Evolutionary conservation across 2,888 invertebrate species (phyloP), one percentile per base, ranked within the genome.

Genomic region (Tanypteryx hageni): DNA sequence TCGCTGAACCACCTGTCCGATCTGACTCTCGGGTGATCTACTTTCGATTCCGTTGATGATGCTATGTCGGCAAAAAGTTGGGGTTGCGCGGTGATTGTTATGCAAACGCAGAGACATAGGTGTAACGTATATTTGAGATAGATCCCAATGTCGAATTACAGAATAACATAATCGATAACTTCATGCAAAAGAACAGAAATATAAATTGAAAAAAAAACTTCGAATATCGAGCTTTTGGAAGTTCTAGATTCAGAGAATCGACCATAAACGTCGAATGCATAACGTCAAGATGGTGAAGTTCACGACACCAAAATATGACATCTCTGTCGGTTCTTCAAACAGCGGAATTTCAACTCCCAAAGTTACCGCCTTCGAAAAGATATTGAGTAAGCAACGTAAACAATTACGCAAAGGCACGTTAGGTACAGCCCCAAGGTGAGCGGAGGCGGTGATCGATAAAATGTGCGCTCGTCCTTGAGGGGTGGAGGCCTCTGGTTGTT

Each of bases 381-480:
- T 64, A 64, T 64, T 11, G 14, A 14, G 22, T 9, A n/a, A 68
- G 18, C 68, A n/a, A 22, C 16, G 22, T 68, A 68, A 68, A 0
- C 18, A 68, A 68, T 68, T 68, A 68, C 68, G 68, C 68, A 68
- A 68, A n/a, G 18, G 68, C 68, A 64, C 64, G n/a, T 64, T 11
- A n/a, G 64, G 16, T 61, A 61, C 61, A 61, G 61, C 16, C 68
- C 68, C 68, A 68, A 68, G 68, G 68, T n/a, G 68, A 68, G 68
- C n/a, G 68, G n/a, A 68, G 22, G 68, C 4, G 5, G 68, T 9
- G 68, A 68, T 68, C 68, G 68, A 68, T 68, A 68, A 68, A 68
- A 68, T 18, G 68, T n/a, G 22, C 68, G 22, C 18, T 68, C 68
- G 68, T 68, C 68, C 68, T 68, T 68, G 68, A 68, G 68, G 22